Evolutionary conservation across 1,140 invertebrate species (phyloP).

Genomic region (Sminthurinus signatus): DNA sequence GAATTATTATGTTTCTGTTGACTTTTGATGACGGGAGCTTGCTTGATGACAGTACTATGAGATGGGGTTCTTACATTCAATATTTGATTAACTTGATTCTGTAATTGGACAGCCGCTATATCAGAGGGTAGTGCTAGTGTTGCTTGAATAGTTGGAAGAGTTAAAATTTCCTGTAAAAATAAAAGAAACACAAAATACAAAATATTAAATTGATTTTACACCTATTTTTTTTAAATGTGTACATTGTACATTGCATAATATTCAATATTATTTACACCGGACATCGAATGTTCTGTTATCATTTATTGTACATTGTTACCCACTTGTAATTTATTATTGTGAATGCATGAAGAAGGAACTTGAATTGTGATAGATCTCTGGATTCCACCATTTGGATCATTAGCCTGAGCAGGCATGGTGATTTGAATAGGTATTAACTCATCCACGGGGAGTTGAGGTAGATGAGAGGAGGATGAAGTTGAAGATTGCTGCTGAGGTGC

Average conservation of each 20-base stretch:
- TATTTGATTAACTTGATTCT: conserved; percentile 69
- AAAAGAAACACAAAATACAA: conserved; percentile 6
- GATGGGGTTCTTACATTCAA: too few relatives aligned
- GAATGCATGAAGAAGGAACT: conserved; percentile 73
- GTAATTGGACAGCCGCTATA: conserved; percentile 67
- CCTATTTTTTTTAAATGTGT: too few relatives aligned
- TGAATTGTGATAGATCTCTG: conserved; percentile 67
- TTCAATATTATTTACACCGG: too few relatives aligned
- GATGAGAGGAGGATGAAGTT: too few relatives aligned
- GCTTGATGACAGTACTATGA: too few relatives aligned
- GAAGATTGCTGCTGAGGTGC: too few relatives aligned
- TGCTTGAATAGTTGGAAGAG: conserved; percentile 74
- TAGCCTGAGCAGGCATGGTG: conserved; percentile 62
- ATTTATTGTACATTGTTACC: too few relatives aligned
- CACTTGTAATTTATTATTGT: conserved; percentile 44
- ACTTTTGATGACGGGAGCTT: too few relatives aligned
- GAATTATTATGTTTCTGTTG: too few relatives aligned
- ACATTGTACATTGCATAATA: background rate
- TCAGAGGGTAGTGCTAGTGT: conserved; percentile 72
- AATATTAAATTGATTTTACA: too few relatives aligned
- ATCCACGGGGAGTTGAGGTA: too few relatives aligned
- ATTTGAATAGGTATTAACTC: conserved; percentile 51
- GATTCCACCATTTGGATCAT: conserved; percentile 56
- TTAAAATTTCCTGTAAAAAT: conserved; percentile 51
- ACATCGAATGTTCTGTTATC: background rate